These are phyloP conservation scores for Syrista parreyssii DNA, from an alignment of 2,888 invertebrate species.

Conservation along the genomic window DNA sequence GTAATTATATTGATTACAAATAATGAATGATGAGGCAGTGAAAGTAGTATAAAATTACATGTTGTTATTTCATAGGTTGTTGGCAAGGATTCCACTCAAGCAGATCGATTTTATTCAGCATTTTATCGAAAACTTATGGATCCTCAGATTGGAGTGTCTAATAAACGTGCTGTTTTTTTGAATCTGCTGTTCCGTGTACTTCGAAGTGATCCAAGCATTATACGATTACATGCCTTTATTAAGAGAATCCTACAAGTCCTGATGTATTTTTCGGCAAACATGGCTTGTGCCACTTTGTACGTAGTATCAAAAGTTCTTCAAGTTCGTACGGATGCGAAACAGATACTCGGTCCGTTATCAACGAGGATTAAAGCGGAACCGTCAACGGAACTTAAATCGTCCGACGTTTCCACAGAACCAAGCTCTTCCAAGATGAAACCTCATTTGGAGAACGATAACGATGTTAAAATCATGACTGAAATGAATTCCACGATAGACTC, in stretches of 20 bases:
- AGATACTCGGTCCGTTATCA: conserved; percentile 26
- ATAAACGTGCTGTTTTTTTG: conserved; percentile 82
- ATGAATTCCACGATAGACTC: conserved; percentile 26
- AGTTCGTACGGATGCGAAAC: conserved; percentile 38
- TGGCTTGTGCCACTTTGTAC: conserved; percentile 86
- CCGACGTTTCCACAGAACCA: neutral
- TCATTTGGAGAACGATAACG: conserved; percentile 15
- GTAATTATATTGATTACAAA: conserved; percentile 60
- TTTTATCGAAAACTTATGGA: conserved; percentile 89
- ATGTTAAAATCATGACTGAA: conserved; percentile 29
- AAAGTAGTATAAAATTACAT: conserved; percentile 17
- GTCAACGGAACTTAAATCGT: neutral
- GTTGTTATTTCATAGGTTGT: conserved; percentile 37
- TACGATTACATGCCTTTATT: conserved; percentile 83
- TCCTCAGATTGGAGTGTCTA: conserved; percentile 76
- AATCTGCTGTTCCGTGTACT: conserved; percentile 89
- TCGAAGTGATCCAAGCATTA: conserved; percentile 78
- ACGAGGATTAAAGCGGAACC: neutral
- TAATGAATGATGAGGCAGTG: conserved; percentile 54
- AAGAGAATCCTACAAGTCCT: conserved; percentile 84
- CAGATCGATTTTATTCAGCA: conserved; percentile 82
- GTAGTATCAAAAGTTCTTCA: conserved; percentile 75
- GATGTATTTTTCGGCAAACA: conserved; percentile 79
- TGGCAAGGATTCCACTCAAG: conserved; percentile 47
- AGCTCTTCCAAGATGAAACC: neutral